phyloP scores from a whole-genome alignment of 2,113 vertebrate species.

The Cricetomys ansorgei region DNA sequence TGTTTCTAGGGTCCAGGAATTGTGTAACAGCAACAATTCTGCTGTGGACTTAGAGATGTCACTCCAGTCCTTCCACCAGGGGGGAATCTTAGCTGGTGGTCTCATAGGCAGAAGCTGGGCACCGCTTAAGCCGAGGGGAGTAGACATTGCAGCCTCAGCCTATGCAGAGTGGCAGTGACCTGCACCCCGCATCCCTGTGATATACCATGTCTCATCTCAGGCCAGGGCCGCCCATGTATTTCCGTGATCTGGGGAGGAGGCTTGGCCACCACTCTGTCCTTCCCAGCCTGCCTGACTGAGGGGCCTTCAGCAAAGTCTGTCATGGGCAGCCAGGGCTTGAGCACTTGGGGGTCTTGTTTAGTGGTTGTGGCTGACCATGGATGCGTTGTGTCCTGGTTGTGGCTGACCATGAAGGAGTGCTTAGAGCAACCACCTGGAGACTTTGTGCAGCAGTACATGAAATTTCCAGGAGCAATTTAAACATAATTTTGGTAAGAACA shows the following conservation, averaged over 20 bases:
- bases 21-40: neutral
- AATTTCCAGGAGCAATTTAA: neutral
- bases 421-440: neutral
- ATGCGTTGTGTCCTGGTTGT: fast-evolving
- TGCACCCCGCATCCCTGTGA: neutral
- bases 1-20: neutral
- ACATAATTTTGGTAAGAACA: neutral
- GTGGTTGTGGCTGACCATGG: neutral
- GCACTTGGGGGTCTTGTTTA: fast-evolving
- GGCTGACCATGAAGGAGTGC: neutral
- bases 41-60: neutral
- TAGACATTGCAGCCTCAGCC: no score
- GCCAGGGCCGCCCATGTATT: neutral
- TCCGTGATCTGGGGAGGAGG: no score
- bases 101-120: neutral
- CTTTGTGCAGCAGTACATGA: neutral
- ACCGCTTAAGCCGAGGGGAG: neutral
- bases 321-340: no score
- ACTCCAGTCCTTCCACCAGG: neutral
- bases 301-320: neutral
- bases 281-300: neutral
- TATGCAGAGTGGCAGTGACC: neutral
- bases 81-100: neutral
- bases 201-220: neutral
- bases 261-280: neutral